Base-by-base conservation (phyloP, 2,888 invertebrate species). In the Tachina fera region DNA sequence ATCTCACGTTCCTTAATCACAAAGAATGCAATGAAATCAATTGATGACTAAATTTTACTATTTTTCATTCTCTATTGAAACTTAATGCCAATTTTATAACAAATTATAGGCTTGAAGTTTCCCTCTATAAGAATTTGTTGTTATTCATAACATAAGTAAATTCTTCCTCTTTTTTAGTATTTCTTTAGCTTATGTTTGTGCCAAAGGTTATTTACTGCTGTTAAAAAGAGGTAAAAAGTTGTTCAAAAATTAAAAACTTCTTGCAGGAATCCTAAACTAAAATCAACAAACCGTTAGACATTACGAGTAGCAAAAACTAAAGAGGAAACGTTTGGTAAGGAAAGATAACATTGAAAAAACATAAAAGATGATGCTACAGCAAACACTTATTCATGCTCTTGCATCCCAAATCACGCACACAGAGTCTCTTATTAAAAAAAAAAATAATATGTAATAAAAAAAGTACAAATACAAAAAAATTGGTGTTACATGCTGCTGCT, bases 151-250 rank as follows among this genome's bases (percentile, higher is more conserved):
- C 6, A 31, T 45, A 41, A 43, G 16, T 41, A 39, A 39, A 31
- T 39, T 11, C 2, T 41, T 51, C 19, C 16, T 9, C 39, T 10
- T 51, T 63, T 56, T 11, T 22, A 22, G 16, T 65, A 39, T 58
- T 63, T 9, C 63, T 9, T 39, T 9, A 9, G 39, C 2, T 16
- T 14, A 22, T 72, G 2, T 31, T 45, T 22, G 71, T 67, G 77
- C 77, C 80, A 60, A 39, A 79, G 87, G 76, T 75, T 51, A 88
- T 88, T 85, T 80, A 47, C 67, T 47, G 43, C 61, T 76, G 56
- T 39, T 67, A 11, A 53, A 22, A 61, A 71, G n/a, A 41, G 51
- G 70, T 74, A 75, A 78, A 81, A 70, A 72, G 75, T 76, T 63
- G 41, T 22, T 43, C 39, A 41, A 45, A 70, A 67, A 74, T 74